A percentile compares a stretch with the other conserved stretches of the same genome.
Conservation (phyloP, 2,888 invertebrate species). For the Onthophagus sagittarius region DNA sequence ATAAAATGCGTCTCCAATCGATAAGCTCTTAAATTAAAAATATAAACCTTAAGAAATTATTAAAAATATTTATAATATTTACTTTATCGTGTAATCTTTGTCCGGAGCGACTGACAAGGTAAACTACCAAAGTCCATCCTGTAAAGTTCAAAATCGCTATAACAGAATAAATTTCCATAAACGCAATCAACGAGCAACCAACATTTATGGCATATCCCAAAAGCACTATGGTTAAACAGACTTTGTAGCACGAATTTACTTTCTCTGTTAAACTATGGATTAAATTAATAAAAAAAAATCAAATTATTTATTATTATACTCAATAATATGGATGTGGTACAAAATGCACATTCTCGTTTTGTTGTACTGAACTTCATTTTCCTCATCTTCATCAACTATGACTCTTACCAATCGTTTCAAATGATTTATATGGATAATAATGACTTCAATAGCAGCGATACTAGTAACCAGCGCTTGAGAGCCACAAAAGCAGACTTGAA, state of each 20-base stretch:
- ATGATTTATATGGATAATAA: background rate
- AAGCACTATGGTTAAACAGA: background rate
- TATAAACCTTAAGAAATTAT: too few species aligned
- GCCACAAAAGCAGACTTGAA: background rate
- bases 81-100: background rate
- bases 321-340: background rate
- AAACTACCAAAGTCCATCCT: background rate
- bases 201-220: background rate
- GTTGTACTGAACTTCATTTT: background rate
- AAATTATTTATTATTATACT: background rate
- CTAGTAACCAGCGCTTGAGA: background rate
- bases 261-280: background rate
- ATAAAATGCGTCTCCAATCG: too few species aligned
- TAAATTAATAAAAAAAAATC: background rate
- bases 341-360: background rate
- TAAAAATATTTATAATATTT: background rate
- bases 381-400: background rate
- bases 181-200: background rate
- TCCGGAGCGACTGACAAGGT: background rate
- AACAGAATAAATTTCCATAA: background rate
- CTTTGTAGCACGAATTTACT: background rate
- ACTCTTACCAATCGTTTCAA: background rate
- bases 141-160: background rate
- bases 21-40: too few species aligned
- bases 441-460: background rate